Base-by-base conservation (phyloP, 2,113 vertebrate species). In the Hyla sarda region DNA sequence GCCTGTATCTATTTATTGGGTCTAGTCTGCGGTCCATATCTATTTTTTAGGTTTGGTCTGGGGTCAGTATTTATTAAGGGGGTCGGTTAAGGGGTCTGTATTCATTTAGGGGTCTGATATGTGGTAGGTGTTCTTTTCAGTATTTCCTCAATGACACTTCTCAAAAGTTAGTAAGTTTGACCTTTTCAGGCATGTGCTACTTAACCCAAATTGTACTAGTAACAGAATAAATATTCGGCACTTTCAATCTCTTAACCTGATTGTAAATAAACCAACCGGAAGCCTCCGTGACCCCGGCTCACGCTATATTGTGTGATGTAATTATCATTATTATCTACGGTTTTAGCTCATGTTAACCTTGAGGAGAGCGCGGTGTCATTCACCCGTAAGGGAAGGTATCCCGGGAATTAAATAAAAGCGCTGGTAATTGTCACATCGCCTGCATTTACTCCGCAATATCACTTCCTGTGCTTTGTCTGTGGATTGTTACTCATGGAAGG, bases 281-380 rank as follows among this genome's bases (percentile, higher is more conserved):
- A 11, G 14, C 34, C 32, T 10, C 7, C 10, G 30, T 23, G 67
- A 41, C 67, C 67, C 34, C 8, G 56, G 65, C 62, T 65, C 2
- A 16, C 47, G 54, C 77, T n/a, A 5, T 25, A 60, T 17, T 41
- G 41, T 47, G 30, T 65, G 56, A 77, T 77, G 56, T 21, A 81
- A 81, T 81, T 81, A 62, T 28, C 78, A 14, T 58, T 81, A 81
- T 81, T 81, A 81, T 37, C 25, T 62, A 47, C 17, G 56, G 25
- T 47, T 17, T 45, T 45, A 45, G 56, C 41, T 81, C 37, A 47
- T 2, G n/a, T 28, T 45, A 28, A 62, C 56, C 58, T 79, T 56
- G 30, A 34, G 52, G 52, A 79, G 28, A 54, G 52, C n/a, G 32
- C 16, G 32, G 32, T 1, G 1, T 21, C 34, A 3, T n/a, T 81